Conservation (phyloP, 2,113 vertebrate species). For the Drymodes brunneopygia region DNA sequence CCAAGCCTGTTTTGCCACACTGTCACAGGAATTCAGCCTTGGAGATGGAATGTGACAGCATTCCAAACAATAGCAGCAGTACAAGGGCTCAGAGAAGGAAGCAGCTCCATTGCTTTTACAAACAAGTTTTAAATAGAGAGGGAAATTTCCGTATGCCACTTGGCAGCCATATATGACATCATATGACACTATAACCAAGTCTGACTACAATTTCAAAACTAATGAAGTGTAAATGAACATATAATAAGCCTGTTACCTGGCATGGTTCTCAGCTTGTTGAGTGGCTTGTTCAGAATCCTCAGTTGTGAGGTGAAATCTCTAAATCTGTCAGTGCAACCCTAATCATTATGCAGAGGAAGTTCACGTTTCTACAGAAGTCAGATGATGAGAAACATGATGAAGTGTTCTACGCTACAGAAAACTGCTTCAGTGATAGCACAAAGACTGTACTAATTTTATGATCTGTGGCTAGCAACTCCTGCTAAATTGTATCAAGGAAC, state of each 20-base stretch:
- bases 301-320: background rate
- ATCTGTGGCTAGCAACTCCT: background rate
- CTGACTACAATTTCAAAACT: background rate
- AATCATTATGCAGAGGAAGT: background rate
- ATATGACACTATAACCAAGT: background rate
- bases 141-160: background rate
- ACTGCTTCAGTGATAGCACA: background rate
- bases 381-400: background rate
- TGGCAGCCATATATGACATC: background rate
- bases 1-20: background rate
- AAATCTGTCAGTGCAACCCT: background rate
- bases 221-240: background rate
- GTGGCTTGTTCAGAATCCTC: background rate
- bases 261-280: background rate
- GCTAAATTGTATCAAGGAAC: background rate
- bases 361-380: background rate
- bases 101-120: background rate
- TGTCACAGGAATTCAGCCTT: background rate
- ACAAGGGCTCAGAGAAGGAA: background rate
- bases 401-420: background rate
- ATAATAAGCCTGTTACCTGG: background rate
- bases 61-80: background rate
- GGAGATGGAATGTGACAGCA: background rate
- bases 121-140: background rate
- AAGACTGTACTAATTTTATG: background rate